Conservation (phyloP, 2,888 invertebrate genomes). For the Meteorus colon region DNA sequence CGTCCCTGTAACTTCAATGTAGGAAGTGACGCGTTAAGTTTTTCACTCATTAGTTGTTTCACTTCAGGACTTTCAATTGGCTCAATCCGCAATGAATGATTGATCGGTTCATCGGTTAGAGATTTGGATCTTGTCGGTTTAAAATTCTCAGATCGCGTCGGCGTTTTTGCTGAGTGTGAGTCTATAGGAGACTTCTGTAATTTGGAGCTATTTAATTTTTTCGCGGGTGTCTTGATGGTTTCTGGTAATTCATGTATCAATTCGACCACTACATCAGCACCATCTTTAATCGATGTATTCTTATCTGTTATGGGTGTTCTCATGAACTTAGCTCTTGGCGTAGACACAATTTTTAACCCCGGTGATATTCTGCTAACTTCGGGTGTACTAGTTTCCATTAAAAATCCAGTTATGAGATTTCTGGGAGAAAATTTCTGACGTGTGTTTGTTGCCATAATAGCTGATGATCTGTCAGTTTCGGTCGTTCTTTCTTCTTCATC, state of each 20-base stretch:
- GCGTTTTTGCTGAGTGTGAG: not conserved
- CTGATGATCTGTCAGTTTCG: not conserved
- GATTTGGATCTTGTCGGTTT: conserved; percentile 42
- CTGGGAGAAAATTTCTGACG: conserved; percentile 9
- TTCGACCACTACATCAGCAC: not conserved
- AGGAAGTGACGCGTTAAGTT: conserved; percentile 63
- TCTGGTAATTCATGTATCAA: not conserved
- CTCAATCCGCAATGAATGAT: conserved; percentile 25
- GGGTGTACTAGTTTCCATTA: conserved; percentile 44
- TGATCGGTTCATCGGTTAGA: conserved; percentile 21
- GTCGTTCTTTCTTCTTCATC: not conserved
- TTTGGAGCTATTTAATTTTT: not conserved
- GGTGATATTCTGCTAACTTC: conserved; percentile 24
- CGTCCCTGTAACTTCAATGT: conserved; percentile 47
- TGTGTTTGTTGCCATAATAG: too few species aligned
- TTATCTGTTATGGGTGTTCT: conserved; percentile 20
- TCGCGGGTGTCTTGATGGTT: not conserved
- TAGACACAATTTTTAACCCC: not conserved
- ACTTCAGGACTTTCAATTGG: conserved; percentile 49
- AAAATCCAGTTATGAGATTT: not conserved
- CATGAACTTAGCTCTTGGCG: conserved; percentile 15
- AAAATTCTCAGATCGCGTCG: not conserved
- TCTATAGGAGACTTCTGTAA: not conserved
- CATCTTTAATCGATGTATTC: conserved; percentile 12
- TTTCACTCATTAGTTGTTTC: conserved; percentile 61